Evolutionary conservation across 2,113 vertebrate genomes (phyloP).

Genomic region (Talpa occidentalis): DNA sequence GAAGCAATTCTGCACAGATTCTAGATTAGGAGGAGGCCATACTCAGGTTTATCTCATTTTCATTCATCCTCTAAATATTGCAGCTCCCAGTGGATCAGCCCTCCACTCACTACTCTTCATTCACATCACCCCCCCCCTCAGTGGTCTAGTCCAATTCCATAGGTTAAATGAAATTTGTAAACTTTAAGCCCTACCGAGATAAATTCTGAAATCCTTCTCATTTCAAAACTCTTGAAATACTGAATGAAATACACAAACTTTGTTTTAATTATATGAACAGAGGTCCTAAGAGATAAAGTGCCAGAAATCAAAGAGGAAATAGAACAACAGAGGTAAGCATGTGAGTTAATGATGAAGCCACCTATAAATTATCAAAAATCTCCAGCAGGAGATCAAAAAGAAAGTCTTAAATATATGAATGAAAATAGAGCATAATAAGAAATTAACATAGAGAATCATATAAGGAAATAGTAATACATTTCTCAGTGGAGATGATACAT

Average conservation of each 20-base stretch:
- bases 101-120: not conserved
- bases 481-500: not conserved
- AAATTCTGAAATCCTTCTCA: not conserved
- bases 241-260: not conserved
- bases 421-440: not conserved
- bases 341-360: not conserved
- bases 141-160: not conserved
- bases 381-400: not conserved
- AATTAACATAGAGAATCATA: not conserved
- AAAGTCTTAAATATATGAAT: not conserved
- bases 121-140: not conserved
- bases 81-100: not conserved
- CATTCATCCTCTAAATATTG: not conserved
- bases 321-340: not conserved
- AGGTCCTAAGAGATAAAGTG: not conserved
- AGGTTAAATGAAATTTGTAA: constrained; percentile 36
- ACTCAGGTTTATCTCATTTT: not conserved
- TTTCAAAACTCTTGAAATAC: constrained; percentile 32
- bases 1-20: not conserved
- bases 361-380: not conserved
- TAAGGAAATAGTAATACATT: not conserved
- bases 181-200: not conserved
- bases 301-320: constrained; percentile 18
- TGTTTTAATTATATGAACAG: not conserved
- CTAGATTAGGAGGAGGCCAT: not conserved